phyloP scores from a whole-genome alignment of 2,113 vertebrate species.

The Emberiza fucata region DNA sequence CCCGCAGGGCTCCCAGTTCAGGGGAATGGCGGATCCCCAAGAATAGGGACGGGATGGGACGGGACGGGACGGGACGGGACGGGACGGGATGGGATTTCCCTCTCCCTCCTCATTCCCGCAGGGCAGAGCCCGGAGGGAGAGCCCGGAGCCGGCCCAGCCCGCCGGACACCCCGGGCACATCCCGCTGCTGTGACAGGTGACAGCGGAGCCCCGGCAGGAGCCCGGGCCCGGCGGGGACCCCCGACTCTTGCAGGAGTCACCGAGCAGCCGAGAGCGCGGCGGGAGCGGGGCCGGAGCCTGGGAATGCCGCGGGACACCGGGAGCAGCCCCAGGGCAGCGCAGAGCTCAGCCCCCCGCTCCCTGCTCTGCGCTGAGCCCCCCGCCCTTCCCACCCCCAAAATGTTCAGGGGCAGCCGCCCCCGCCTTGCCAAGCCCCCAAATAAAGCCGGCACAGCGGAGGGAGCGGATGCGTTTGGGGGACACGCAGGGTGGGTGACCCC shows the following conservation, averaged over 20 bases:
- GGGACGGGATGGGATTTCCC: background rate
- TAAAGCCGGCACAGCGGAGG: background rate
- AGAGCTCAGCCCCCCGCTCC: background rate
- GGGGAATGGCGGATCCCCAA: background rate
- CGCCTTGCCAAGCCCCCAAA: background rate
- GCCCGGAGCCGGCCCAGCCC: background rate
- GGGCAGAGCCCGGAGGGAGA: background rate
- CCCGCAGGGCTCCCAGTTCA: background rate
- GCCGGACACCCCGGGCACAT: fast-evolving
- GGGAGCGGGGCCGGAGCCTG: background rate
- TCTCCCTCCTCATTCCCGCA: fast-evolving
- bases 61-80: too few species aligned
- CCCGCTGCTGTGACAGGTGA: background rate
- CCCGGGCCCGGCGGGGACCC: fast-evolving
- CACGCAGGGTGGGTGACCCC: background rate
- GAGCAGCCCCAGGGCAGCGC: background rate
- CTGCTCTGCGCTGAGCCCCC: background rate
- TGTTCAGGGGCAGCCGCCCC: background rate
- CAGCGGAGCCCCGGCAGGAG: fast-evolving
- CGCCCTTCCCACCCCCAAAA: background rate
- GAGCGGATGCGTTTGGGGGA: background rate
- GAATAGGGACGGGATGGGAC: background rate
- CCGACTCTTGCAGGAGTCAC: background rate
- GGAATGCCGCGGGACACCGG: background rate
- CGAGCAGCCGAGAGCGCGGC: background rate